Conservation (phyloP, 1,140 invertebrate species). For the Parasteatoda tepidariorum region DNA sequence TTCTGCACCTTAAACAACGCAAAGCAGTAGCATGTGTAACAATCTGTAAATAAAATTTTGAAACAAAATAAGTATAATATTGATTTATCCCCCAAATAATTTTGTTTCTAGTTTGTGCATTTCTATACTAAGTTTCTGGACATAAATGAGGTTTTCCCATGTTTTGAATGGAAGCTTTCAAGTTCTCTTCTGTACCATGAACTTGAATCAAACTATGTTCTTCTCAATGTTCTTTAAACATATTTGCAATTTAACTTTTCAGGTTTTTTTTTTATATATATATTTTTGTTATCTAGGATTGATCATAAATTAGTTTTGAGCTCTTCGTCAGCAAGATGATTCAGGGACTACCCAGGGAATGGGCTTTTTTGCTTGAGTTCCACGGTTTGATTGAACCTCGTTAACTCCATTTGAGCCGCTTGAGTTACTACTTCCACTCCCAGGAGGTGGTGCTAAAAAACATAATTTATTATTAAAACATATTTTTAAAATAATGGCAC, state of each 20-base stretch:
- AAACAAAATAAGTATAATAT: no score
- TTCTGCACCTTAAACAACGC: not conserved
- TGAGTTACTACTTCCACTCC: conserved; percentile 44
- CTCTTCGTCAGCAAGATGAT: conserved; percentile 56
- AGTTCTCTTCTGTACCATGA: conserved; percentile 28
- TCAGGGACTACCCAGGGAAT: conserved; percentile 45
- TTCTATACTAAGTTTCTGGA: conserved; percentile 46
- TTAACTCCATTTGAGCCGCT: conserved; percentile 44
- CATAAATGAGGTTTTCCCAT: conserved; percentile 14
- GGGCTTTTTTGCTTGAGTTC: conserved; percentile 39
- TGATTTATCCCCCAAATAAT: not conserved
- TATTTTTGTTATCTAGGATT: conserved; percentile 40
- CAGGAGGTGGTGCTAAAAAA: conserved; percentile 20
- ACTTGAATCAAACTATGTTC: conserved; percentile 53
- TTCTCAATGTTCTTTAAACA: conserved; percentile 51
- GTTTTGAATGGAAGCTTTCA: conserved; percentile 23
- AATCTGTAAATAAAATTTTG: not conserved
- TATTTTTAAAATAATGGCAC: not conserved
- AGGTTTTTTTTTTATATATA: no score
- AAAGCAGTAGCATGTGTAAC: not conserved
- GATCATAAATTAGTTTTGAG: conserved; percentile 38
- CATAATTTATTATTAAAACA: not conserved
- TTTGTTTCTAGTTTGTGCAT: conserved; percentile 43
- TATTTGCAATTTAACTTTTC: no score
- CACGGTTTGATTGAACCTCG: conserved; percentile 5